These are phyloP conservation scores for Drosophila bocki DNA, from an alignment of 1,140 invertebrate genomes.

Conservation along the genomic window DNA sequence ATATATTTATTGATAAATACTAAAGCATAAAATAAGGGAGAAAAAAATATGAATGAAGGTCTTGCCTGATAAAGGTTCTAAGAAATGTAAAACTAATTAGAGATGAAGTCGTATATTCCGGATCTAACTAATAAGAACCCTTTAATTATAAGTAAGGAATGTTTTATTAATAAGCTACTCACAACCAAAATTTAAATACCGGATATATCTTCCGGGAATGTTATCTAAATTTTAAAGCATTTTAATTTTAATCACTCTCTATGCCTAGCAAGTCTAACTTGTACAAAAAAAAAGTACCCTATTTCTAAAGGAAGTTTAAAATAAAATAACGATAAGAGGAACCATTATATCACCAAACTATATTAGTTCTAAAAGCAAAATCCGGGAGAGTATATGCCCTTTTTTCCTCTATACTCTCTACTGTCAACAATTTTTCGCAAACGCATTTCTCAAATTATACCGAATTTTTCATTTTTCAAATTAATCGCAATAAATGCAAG, in stretches of 20 bases:
- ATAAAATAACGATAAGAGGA: slow-evolving; percentile 8
- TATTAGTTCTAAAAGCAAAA: too few relatives aligned
- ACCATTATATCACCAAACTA: slow-evolving; percentile 23
- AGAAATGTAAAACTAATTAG: background rate
- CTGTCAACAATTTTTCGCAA: slow-evolving; percentile 27
- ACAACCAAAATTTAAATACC: background rate
- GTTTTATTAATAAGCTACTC: background rate
- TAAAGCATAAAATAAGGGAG: background rate
- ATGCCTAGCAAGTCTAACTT: background rate
- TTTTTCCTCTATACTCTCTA: background rate
- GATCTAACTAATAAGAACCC: background rate
- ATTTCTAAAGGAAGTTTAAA: slow-evolving; percentile 12
- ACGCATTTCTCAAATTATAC: slow-evolving; percentile 17
- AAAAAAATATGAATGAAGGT: background rate
- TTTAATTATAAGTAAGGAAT: background rate
- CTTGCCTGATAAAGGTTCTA: background rate
- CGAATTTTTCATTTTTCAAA: slow-evolving; percentile 33
- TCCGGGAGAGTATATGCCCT: background rate
- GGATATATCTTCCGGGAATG: background rate
- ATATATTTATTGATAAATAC: slow-evolving; percentile 1
- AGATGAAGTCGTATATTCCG: too few relatives aligned
- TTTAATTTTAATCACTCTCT: background rate
- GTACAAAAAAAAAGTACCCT: background rate
- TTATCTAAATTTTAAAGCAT: slow-evolving; percentile 5
- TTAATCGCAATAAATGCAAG: slow-evolving; percentile 46